A percentile compares a stretch with the other conserved stretches of the same genome.
Conservation (phyloP, 92 coral and sea anemone genomes). For the Muricea muricata region DNA sequence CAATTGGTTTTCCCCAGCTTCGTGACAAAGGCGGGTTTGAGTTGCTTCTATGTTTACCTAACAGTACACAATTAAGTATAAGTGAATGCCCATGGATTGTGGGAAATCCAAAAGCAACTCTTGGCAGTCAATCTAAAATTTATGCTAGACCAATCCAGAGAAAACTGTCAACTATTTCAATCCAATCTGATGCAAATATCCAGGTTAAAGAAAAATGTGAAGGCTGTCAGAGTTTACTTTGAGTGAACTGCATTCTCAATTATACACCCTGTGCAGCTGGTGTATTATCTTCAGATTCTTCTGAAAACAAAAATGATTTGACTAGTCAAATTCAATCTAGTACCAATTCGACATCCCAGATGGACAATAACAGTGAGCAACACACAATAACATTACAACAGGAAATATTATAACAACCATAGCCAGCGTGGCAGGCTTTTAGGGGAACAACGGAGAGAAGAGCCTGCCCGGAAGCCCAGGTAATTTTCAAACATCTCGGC, state of each 20-base stretch:
- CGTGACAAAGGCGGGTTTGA: constrained; percentile 65
- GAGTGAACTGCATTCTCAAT: constrained; percentile 43
- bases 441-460: background rate
- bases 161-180: constrained; percentile 55
- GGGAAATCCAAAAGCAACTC: constrained; percentile 49
- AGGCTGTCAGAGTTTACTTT: constrained; percentile 53
- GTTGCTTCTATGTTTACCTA: constrained; percentile 60
- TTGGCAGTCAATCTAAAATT: constrained; percentile 62
- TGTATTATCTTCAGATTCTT: constrained; percentile 1
- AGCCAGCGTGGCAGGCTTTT: background rate
- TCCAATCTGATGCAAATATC: constrained; percentile 40
- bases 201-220: constrained; percentile 46
- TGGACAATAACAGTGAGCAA: background rate
- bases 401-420: too few relatives aligned
- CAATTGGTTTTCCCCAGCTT: constrained; percentile 56
- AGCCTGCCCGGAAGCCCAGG: background rate
- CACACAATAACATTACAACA: too few relatives aligned
- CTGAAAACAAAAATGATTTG: background rate
- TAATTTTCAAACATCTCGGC: too few relatives aligned
- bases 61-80: constrained; percentile 51
- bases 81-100: constrained; percentile 58
- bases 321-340: constrained; percentile 4
- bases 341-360: background rate
- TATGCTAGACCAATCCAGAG: constrained; percentile 60
- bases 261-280: constrained; percentile 56